Conservation (phyloP, 2,888 invertebrate species). For the Eutolmus rufibarbis region DNA sequence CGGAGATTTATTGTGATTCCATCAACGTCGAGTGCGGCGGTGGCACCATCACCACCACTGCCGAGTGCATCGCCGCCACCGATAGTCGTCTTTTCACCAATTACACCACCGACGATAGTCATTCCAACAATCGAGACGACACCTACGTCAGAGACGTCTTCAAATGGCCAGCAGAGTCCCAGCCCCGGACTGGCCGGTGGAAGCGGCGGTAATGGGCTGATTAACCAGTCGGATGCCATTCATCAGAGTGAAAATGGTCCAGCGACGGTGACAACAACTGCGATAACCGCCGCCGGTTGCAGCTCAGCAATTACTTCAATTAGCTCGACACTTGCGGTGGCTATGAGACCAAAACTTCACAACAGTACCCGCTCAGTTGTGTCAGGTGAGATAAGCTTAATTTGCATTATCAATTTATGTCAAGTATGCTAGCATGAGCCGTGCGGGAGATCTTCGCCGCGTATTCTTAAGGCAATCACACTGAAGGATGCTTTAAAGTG, state of each 20-base stretch:
- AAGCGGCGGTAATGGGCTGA: slow-evolving; percentile 27
- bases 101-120: slow-evolving; percentile 3
- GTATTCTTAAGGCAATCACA: background rate
- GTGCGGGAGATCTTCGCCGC: background rate
- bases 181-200: background rate
- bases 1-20: slow-evolving; percentile 61
- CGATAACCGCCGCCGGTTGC: slow-evolving; percentile 41
- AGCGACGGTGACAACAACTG: background rate
- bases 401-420: slow-evolving; percentile 24
- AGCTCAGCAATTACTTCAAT: slow-evolving; percentile 51
- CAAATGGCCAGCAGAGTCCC: slow-evolving; percentile 16
- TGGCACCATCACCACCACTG: background rate
- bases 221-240: slow-evolving; percentile 46
- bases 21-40: slow-evolving; percentile 52
- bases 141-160: slow-evolving; percentile 8
- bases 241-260: slow-evolving; percentile 44
- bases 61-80: background rate
- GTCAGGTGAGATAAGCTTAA: slow-evolving; percentile 55
- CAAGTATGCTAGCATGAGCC: background rate
- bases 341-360: slow-evolving; percentile 54
- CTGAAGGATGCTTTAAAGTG: background rate
- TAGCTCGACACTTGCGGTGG: slow-evolving; percentile 52
- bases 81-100: background rate
- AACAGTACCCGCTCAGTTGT: slow-evolving; percentile 61
- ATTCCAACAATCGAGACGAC: slow-evolving; percentile 30